A percentile compares a stretch with the other conserved stretches of the same genome.
Evolutionary conservation across 2,113 vertebrate genomes (phyloP).

Genomic region (Perca fluviatilis): DNA sequence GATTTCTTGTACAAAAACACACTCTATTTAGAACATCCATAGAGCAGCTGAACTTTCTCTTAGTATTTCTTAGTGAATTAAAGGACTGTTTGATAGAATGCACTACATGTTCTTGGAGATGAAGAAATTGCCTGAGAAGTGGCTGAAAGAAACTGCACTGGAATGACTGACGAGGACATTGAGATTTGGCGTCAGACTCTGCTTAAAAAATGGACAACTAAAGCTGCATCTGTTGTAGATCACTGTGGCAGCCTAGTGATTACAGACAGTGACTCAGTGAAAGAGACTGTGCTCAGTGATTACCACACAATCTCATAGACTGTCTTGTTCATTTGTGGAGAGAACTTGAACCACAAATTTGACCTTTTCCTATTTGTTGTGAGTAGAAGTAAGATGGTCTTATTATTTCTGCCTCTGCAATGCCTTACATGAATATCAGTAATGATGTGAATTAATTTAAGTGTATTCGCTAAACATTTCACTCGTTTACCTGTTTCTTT

Average conservation of each 20-base stretch:
- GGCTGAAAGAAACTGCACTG: not conserved
- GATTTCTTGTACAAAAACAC: not conserved
- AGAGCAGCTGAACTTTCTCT: conserved; percentile 4
- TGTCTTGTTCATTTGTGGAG: conserved; percentile 24
- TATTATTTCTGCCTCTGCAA: conserved; percentile 4
- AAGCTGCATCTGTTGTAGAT: conserved; percentile 52
- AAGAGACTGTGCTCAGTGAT: conserved; percentile 26
- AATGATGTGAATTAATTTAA: not conserved
- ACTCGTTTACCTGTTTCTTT: not conserved
- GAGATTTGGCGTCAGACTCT: conserved; percentile 29
- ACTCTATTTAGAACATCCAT: not conserved
- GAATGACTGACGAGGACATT: conserved; percentile 28
- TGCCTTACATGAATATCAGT: not conserved
- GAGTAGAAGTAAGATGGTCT: not conserved
- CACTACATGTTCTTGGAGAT: conserved; percentile 13
- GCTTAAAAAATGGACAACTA: conserved; percentile 48
- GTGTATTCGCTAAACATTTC: not conserved
- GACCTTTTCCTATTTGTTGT: conserved; percentile 35
- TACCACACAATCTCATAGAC: conserved; percentile 2
- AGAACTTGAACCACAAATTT: conserved; percentile 23
- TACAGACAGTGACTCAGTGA: conserved; percentile 44
- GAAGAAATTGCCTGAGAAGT: conserved; percentile 1
- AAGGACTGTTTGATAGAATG: not conserved
- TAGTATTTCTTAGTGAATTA: conserved; percentile 3
- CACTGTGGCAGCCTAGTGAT: conserved; percentile 49